Evolutionary conservation across 1,140 invertebrate species (phyloP).

Genomic region (Zaprionus tsacasi): DNA sequence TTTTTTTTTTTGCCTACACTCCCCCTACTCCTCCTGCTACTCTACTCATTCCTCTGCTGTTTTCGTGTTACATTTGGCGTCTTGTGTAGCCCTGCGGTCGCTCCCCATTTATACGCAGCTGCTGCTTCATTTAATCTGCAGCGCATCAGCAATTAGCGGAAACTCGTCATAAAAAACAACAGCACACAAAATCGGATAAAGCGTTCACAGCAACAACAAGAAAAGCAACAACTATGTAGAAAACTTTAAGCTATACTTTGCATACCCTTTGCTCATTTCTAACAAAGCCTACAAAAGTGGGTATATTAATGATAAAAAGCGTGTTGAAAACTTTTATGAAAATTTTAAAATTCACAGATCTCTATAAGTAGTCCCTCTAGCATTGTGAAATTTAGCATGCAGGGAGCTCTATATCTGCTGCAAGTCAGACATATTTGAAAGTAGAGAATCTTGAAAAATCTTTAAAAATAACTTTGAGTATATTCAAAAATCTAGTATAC

Average conservation of each 20-base stretch:
- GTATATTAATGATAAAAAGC: background rate
- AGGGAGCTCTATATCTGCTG: rapidly evolving
- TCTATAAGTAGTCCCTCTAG: background rate
- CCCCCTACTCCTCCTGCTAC: background rate
- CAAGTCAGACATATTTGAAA: background rate
- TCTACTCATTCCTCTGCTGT: background rate
- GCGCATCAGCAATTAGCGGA: constrained; percentile 81
- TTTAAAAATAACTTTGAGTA: background rate
- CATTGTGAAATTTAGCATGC: background rate
- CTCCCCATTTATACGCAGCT: constrained; percentile 40
- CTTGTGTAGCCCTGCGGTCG: constrained; percentile 25
- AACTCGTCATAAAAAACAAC: constrained; percentile 79
- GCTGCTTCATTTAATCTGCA: constrained; percentile 74
- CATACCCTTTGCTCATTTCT: background rate
- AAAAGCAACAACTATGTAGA: constrained; percentile 31
- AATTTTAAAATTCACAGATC: background rate
- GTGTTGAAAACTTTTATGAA: background rate
- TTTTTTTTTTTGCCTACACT: background rate
- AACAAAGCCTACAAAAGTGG: background rate
- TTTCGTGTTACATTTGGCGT: constrained; percentile 38
- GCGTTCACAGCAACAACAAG: constrained; percentile 71
- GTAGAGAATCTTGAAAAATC: background rate
- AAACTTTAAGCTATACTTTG: constrained; percentile 71
- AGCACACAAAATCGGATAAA: constrained; percentile 76
- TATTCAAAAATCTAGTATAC: background rate